Percentiles rank a stretch among this genome's conserved stretches.
Conservation (phyloP, 1,140 invertebrate genomes). For the Diachasma alloeum region DNA sequence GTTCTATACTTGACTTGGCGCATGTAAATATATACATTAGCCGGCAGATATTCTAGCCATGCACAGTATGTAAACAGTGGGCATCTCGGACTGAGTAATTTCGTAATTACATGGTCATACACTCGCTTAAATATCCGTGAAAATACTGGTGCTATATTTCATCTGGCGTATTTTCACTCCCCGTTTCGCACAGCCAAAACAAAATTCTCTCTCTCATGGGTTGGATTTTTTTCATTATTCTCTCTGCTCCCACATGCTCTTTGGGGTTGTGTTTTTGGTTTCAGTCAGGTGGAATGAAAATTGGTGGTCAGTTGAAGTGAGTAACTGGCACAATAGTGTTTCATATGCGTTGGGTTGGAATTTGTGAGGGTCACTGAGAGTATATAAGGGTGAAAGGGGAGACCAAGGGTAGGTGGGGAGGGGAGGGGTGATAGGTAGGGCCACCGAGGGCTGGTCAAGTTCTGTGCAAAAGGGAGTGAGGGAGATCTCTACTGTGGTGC, state of each 20-base stretch:
- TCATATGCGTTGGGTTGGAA: not conserved
- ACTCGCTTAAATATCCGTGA: not conserved
- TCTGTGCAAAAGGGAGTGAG: not conserved
- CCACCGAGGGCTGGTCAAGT: conserved; percentile 1
- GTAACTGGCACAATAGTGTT: not conserved
- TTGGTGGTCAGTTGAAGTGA: not conserved
- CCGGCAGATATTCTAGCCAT: not conserved
- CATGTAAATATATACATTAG: not conserved
- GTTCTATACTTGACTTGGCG: not conserved
- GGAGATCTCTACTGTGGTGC: conserved; percentile 12
- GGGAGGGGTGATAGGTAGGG: conserved; percentile 21
- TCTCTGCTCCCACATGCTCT: not conserved
- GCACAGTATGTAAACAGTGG: not conserved
- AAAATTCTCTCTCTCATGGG: not conserved
- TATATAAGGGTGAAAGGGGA: conserved; percentile 8
- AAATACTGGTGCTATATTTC: not conserved
- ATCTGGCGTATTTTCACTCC: not conserved
- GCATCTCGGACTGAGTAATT: not conserved
- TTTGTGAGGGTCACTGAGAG: conserved; percentile 5
- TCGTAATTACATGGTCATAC: not conserved
- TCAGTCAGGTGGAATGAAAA: not conserved
- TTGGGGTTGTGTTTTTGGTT: not conserved
- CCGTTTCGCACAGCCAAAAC: too few species aligned
- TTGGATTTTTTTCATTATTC: not conserved
- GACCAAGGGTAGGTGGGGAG: too few species aligned